Evolutionary conservation across 2,113 vertebrate genomes (phyloP).

Genomic region (Tachuris rubrigastra): DNA sequence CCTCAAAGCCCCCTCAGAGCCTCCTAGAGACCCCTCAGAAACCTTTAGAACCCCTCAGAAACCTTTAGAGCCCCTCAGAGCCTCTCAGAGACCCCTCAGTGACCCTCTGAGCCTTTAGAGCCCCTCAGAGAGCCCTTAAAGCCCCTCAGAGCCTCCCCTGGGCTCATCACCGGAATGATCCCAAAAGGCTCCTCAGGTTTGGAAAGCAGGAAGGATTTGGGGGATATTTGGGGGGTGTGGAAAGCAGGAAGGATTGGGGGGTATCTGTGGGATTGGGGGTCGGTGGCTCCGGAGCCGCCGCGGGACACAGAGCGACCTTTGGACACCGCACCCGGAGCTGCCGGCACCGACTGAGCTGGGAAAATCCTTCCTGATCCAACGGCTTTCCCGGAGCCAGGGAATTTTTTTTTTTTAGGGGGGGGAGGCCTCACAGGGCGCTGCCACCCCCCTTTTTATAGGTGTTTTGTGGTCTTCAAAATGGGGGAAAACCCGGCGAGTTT

Average conservation of each 20-base stretch:
- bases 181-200: not conserved
- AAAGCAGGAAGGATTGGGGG: not conserved
- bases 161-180: not conserved
- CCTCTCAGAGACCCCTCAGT: too few relatives aligned
- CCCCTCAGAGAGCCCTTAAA: not conserved
- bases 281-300: not conserved
- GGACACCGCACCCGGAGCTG: slow-evolving; percentile 27
- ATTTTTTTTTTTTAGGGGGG: not conserved
- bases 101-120: too few relatives aligned
- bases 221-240: not conserved
- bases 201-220: too few relatives aligned
- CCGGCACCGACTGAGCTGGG: not conserved
- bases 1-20: not conserved
- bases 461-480: not conserved
- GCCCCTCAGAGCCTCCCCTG: not conserved
- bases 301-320: slow-evolving; percentile 13
- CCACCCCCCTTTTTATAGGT: not conserved
- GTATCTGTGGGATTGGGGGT: not conserved
- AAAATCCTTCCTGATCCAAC: not conserved
- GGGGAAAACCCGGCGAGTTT: accelerated
- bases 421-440: not conserved
- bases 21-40: not conserved
- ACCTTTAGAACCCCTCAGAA: too few relatives aligned
- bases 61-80: too few relatives aligned
- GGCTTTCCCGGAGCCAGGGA: not conserved